Evolutionary conservation across 1,140 invertebrate genomes (phyloP).

Genomic region (Wasmannia auropunctata): DNA sequence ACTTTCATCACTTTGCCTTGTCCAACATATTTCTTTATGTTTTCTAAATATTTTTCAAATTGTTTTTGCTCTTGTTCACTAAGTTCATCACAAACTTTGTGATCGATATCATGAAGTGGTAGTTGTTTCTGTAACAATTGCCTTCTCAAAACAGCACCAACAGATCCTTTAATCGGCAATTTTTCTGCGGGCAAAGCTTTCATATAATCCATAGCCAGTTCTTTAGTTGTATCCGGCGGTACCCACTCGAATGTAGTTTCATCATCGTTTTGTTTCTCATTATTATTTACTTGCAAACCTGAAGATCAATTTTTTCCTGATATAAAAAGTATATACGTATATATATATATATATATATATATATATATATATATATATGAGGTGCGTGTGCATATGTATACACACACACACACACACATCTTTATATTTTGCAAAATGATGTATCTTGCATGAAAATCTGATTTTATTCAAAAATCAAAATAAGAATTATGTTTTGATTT

Average conservation of each 20-base stretch:
- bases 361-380: not conserved
- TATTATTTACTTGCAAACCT: conserved; percentile 61
- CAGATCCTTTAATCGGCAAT: conserved; percentile 91
- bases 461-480: no score
- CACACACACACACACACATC: not conserved
- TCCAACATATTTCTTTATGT: conserved; percentile 86
- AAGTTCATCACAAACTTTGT: conserved; percentile 87
- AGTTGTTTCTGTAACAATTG: conserved; percentile 92
- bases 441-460: no score
- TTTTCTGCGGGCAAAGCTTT: conserved; percentile 89
- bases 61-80: conserved; percentile 87
- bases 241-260: conserved; percentile 85
- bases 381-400: no score
- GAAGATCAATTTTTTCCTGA: conserved; percentile 29
- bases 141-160: conserved; percentile 90
- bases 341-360: not conserved
- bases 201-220: conserved; percentile 89
- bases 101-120: conserved; percentile 92
- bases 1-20: conserved; percentile 85
- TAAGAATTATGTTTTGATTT: no score
- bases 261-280: conserved; percentile 33
- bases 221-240: conserved; percentile 85
- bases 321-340: not conserved
- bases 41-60: conserved; percentile 85
- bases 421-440: no score